Evolutionary conservation across 2,797 vertebrate species (phyloP), one percentile per base, ranked within the genome.

Genomic region (Pseudopleuronectes americanus): DNA sequence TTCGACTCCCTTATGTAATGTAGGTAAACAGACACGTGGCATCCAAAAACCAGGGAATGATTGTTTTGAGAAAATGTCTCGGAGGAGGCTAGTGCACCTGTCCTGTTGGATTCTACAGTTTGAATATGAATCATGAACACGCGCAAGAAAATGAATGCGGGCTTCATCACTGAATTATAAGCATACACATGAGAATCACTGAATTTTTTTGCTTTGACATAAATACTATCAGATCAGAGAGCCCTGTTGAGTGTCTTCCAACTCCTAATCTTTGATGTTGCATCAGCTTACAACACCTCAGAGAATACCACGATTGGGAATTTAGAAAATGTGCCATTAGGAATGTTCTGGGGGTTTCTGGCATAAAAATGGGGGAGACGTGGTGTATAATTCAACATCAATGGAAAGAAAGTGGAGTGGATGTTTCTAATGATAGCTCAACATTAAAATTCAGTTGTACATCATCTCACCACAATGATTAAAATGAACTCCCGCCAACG

Each of bases 21-120:
- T 49, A 79, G 69, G 67, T 89, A 91, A 93, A 84, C 89, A 90
- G 85, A 89, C 84, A 88, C 65, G 68, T 80, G 84, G 78, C 74
- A 64, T 82, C 70, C 63, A 80, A 79, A 89, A 76, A 80, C 79
- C 81, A 53, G 33, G 55, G 66, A 74, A 75, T 64, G 76, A 89
- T 79, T 88, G 81, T 85, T 84, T 79, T n/a, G 59, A 69, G 75
- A 55, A 71, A 80, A 75, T 28, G 53, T 70, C 87, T 76, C 79
- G 33, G 66, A 67, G 74, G 85, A 57, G 52, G 70, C 53, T 47
- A 64, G 68, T 38, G 71, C 85, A 90, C 85, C 84, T 88, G 85
- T 81, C 72, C 75, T 33, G 74, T 57, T 80, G 63, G 69, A 86
- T 68, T 80, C 74, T 55, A 56, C 77, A 77, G 76, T 76, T 26